Conservation (phyloP, 2,797 vertebrate species). For the Sus cebifrons region DNA sequence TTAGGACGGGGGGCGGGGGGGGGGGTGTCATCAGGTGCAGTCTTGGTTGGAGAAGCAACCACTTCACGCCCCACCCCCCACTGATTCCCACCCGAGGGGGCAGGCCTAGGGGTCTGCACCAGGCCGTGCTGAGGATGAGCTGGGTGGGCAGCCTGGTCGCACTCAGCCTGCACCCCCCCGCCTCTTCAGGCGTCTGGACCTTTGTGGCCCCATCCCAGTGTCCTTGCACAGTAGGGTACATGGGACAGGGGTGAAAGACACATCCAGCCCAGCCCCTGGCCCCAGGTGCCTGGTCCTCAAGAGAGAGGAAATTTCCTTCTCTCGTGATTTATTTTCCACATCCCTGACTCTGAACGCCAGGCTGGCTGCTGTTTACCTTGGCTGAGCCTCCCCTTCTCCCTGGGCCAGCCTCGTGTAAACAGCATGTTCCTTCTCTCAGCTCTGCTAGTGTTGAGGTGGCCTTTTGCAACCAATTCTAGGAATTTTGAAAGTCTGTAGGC, state of each 20-base stretch:
- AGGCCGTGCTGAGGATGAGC: too few relatives aligned
- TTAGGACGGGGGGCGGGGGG: neutral
- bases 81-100: neutral
- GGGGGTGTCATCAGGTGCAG: neutral
- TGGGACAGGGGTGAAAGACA: neutral
- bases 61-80: accelerated
- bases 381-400: slow-evolving; percentile 79
- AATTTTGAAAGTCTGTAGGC: slow-evolving; percentile 70
- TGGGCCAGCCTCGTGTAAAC: slow-evolving; percentile 85
- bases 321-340: slow-evolving; percentile 79
- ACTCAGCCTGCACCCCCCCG: too few relatives aligned
- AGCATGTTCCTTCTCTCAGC: slow-evolving; percentile 79
- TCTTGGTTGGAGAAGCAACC: neutral
- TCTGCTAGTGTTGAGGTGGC: slow-evolving; percentile 77
- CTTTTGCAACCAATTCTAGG: slow-evolving; percentile 87
- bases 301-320: slow-evolving; percentile 62
- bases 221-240: neutral
- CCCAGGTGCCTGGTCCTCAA: neutral
- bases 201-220: neutral
- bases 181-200: neutral
- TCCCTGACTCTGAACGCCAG: slow-evolving; percentile 84
- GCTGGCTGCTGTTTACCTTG: slow-evolving; percentile 87
- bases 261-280: neutral
- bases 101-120: neutral
- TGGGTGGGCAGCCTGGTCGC: neutral